Conservation (phyloP, 2,113 vertebrate species). For the Helogale parvula region DNA sequence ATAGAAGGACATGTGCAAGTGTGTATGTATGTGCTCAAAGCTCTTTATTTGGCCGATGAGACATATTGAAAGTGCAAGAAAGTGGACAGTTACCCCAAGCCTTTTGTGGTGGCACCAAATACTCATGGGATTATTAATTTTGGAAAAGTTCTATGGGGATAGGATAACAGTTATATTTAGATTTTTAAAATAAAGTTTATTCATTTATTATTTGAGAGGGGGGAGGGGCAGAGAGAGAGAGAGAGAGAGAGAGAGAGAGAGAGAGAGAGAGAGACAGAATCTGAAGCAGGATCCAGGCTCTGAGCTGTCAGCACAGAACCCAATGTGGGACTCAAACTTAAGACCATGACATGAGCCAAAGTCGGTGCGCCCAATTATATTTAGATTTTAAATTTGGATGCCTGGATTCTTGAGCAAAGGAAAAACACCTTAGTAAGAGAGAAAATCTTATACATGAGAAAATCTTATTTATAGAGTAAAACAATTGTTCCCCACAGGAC, state of each 20-base stretch:
- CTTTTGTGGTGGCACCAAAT: not conserved
- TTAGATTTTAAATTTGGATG: not conserved
- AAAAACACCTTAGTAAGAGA: not conserved
- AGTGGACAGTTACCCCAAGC: not conserved
- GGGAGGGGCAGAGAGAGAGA: too few species aligned
- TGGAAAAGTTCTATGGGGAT: not conserved
- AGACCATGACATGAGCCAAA: too few species aligned
- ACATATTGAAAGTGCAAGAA: not conserved
- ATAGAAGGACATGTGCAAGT: not conserved
- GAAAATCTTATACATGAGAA: not conserved
- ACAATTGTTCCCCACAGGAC: not conserved
- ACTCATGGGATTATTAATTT: not conserved
- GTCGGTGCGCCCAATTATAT: not conserved
- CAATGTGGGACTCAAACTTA: too few species aligned
- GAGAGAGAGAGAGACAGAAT: too few species aligned
- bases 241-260: too few species aligned
- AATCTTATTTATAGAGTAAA: not conserved
- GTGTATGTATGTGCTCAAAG: not conserved
- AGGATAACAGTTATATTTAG: not conserved
- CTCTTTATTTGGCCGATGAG: not conserved
- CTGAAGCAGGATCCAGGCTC: too few species aligned
- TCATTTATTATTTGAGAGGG: too few species aligned
- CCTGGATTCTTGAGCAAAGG: constrained; percentile 23
- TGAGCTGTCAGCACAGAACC: too few species aligned
- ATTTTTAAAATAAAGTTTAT: not conserved